phyloP scores from a whole-genome alignment of 2,113 vertebrate species.

The Tragelaphus scriptus region DNA sequence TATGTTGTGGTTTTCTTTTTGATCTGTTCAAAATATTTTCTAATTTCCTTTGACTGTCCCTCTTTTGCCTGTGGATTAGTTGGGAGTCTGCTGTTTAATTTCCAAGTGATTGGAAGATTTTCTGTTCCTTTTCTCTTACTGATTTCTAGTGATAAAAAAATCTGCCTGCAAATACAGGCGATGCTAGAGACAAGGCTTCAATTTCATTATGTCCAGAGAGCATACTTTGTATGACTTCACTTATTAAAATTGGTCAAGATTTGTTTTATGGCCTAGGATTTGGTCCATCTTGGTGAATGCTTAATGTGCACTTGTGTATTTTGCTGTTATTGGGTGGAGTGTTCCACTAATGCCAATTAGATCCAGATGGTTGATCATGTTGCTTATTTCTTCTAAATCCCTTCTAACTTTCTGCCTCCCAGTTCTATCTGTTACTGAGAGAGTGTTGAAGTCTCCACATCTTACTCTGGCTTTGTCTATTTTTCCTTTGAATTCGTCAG shows the following conservation, averaged over 20 bases:
- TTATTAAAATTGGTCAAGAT: not conserved
- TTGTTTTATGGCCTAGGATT: not conserved
- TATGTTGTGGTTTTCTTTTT: not conserved
- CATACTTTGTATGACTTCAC: not conserved
- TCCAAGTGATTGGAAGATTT: not conserved
- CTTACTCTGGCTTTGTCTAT: not conserved
- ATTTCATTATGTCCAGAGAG: not conserved
- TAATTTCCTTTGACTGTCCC: not conserved
- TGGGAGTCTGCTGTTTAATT: not conserved
- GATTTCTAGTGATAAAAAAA: not conserved
- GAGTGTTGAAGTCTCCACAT: not conserved
- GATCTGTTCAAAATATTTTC: not conserved
- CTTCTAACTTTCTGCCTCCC: not conserved
- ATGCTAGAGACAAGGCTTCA: not conserved
- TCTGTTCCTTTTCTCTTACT: not conserved
- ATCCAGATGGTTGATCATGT: not conserved
- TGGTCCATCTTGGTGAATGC: not conserved
- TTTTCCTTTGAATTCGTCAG: not conserved
- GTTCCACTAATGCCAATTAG: not conserved
- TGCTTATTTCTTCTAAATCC: not conserved
- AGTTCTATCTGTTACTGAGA: not conserved
- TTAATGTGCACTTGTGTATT: not conserved
- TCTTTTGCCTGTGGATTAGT: not conserved
- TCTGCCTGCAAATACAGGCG: not conserved
- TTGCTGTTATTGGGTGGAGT: constrained; percentile 8